Percentiles rank a stretch among this genome's conserved stretches.
These are phyloP conservation scores for Drosophila austrosaltans DNA, from an alignment of 2,888 invertebrate genomes.

Conservation along the genomic window DNA sequence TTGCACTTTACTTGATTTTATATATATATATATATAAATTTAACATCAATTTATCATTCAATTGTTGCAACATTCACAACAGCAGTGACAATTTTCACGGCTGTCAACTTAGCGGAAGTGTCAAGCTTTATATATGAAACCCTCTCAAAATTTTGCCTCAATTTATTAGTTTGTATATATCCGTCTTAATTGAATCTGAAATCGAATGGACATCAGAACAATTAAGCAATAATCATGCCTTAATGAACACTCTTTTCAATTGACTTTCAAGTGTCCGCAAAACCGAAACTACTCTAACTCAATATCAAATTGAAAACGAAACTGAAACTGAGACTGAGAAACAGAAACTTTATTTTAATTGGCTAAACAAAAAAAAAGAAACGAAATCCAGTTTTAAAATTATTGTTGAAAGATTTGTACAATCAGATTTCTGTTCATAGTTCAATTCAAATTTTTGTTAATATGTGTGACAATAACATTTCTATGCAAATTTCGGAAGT, in stretches of 20 bases:
- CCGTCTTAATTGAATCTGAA: conserved; percentile 59
- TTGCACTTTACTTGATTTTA: conserved; percentile 58
- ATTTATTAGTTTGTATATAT: conserved; percentile 55
- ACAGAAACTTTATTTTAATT: conserved; percentile 60
- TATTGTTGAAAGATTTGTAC: conserved; percentile 17
- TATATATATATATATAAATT: too few relatives aligned
- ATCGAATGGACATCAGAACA: conserved; percentile 56
- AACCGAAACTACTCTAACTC: conserved; percentile 32
- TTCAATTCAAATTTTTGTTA: conserved; percentile 27
- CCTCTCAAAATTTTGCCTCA: conserved; percentile 46
- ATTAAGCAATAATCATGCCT: conserved; percentile 76
- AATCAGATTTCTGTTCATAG: conserved; percentile 40
- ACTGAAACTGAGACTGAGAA: conserved; percentile 17
- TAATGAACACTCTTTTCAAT: conserved; percentile 66
- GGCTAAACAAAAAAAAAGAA: conserved; percentile 54
- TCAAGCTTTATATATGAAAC: conserved; percentile 54
- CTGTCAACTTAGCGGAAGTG: conserved; percentile 81
- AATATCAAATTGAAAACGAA: background rate
- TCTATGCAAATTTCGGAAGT: conserved; percentile 69
- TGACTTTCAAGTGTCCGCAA: conserved; percentile 73
- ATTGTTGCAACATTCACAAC: conserved; percentile 71
- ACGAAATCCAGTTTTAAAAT: conserved; percentile 31
- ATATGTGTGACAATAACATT: conserved; percentile 31
- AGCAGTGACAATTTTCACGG: conserved; percentile 73
- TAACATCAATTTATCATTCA: conserved; percentile 62